A percentile compares a stretch with the other conserved stretches of the same genome.
These are phyloP conservation scores for Sipha flava DNA, from an alignment of 1,140 invertebrate genomes.

Conservation along the genomic window DNA sequence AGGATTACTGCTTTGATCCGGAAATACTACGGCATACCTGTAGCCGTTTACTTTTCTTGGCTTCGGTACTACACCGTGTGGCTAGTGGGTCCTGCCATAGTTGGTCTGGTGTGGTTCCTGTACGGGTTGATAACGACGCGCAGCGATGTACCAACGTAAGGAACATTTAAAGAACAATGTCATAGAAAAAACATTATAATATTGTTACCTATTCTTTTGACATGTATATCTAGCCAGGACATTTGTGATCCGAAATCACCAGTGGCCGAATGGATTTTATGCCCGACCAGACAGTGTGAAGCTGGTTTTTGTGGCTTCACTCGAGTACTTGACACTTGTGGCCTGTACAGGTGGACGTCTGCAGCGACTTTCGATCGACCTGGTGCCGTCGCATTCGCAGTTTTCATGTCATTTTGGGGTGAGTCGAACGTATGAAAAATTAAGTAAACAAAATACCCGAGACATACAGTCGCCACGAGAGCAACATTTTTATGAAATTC, in stretches of 20 bases:
- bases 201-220: not conserved
- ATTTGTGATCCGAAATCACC: conserved; percentile 7
- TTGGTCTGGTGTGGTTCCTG: not conserved
- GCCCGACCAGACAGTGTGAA: not conserved
- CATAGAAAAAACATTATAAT: too few relatives aligned
- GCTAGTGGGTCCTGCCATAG: conserved; percentile 17
- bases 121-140: not conserved
- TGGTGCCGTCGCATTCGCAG: not conserved
- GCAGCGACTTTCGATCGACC: conserved; percentile 16
- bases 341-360: conserved; percentile 5
- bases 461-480: too few relatives aligned
- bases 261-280: conserved; percentile 12
- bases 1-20: not conserved
- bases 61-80: conserved; percentile 12
- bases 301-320: not conserved
- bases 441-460: too few relatives aligned
- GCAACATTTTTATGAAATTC: too few relatives aligned
- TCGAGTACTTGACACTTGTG: conserved; percentile 1
- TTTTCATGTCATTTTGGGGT: conserved; percentile 26
- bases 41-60: conserved; percentile 16
- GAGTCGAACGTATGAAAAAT: too few relatives aligned
- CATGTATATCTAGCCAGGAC: not conserved
- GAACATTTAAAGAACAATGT: not conserved
- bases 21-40: not conserved
- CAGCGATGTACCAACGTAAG: conserved; percentile 1